A percentile compares a stretch with the other conserved stretches of the same genome.
Evolutionary conservation across 2,113 vertebrate genomes (phyloP).

Genomic region (Mormyrus lacerda): DNA sequence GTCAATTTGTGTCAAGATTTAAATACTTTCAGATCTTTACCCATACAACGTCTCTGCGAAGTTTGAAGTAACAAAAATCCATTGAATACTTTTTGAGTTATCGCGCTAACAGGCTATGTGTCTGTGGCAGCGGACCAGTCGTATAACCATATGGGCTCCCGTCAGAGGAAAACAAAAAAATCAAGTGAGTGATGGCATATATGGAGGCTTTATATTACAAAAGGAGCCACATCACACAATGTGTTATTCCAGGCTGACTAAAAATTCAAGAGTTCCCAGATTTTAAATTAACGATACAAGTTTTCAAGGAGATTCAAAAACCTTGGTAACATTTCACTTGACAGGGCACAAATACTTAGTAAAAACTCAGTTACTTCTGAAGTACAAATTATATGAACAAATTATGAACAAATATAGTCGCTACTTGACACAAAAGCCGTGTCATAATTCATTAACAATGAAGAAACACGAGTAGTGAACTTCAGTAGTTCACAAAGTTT

Average conservation of each 20-base stretch:
- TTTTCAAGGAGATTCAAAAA: neutral
- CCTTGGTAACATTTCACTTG: neutral
- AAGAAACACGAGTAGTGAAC: neutral
- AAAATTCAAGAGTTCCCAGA: neutral
- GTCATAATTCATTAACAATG: neutral
- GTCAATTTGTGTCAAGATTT: neutral
- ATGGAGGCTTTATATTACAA: neutral
- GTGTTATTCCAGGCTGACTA: neutral
- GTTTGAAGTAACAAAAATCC: neutral
- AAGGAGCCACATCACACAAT: neutral
- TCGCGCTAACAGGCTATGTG: neutral
- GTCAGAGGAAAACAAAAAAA: neutral
- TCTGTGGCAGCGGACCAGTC: neutral
- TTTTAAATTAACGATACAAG: neutral
- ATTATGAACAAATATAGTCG: neutral
- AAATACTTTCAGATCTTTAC: neutral
- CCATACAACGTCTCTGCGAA: neutral
- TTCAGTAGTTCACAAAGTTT: neutral
- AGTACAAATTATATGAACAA: neutral
- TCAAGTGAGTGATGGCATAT: neutral
- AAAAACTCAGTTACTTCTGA: neutral
- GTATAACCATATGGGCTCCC: neutral
- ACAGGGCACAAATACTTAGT: neutral
- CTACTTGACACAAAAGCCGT: neutral
- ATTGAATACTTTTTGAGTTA: neutral